These are phyloP conservation scores for Ennomos fuscantarius DNA, from an alignment of 2,888 invertebrate genomes.

Conservation along the genomic window DNA sequence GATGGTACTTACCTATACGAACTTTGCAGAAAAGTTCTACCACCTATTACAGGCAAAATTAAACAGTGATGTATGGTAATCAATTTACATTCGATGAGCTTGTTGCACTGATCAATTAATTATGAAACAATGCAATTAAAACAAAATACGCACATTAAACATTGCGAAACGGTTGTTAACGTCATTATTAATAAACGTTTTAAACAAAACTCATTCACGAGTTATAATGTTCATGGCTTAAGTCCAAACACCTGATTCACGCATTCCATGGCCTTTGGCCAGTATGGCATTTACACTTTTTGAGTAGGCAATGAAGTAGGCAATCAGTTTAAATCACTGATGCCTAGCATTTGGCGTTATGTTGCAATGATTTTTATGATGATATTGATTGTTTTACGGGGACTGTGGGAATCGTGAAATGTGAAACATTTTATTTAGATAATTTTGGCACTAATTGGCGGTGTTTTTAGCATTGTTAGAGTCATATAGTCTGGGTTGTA, in stretches of 20 bases:
- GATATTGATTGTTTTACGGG: conserved; percentile 37
- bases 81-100: no score
- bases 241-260: conserved; percentile 30
- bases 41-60: no score
- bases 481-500: no score
- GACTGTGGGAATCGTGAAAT: conserved; percentile 32
- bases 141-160: no score
- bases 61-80: no score
- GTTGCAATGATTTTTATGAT: conserved; percentile 27
- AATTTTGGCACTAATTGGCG: background rate
- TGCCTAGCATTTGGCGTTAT: conserved; percentile 27
- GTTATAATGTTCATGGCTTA: conserved; percentile 2
- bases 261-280: conserved; percentile 27
- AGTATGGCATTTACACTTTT: conserved; percentile 35
- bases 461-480: no score
- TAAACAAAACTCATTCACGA: conserved; percentile 11
- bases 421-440: conserved; percentile 6
- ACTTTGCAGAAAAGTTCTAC: no score
- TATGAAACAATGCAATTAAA: no score
- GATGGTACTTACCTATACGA: no score
- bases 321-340: conserved; percentile 40
- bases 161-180: no score
- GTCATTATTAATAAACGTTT: background rate
- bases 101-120: no score
- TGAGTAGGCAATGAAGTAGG: conserved; percentile 31